Percentiles rank a stretch among this genome's conserved stretches.
These are phyloP conservation scores for Melanophora roralis DNA, from an alignment of 2,888 invertebrate species.

Conservation along the genomic window DNA sequence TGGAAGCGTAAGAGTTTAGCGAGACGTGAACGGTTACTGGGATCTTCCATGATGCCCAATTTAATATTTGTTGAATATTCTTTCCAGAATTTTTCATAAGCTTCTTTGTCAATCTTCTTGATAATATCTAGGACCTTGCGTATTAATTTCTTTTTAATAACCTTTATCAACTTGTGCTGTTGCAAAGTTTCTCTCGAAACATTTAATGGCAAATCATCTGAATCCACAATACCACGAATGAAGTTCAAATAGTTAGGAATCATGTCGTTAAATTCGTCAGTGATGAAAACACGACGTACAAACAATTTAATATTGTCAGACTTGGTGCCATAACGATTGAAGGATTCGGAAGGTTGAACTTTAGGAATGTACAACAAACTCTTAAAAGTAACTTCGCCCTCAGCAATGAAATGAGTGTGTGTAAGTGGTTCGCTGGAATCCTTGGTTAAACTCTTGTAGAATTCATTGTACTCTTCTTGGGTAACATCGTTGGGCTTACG, in stretches of 20 bases:
- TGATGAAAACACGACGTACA: constrained; percentile 98
- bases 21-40: constrained; percentile 95
- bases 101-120: constrained; percentile 93
- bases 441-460: constrained; percentile 97
- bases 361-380: constrained; percentile 95
- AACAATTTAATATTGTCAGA: constrained; percentile 97
- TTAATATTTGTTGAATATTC: constrained; percentile 99
- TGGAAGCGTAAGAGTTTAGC: constrained; percentile 96
- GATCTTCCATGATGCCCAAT: constrained; percentile 98
- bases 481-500: constrained; percentile 90
- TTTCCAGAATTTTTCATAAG: constrained; percentile 97
- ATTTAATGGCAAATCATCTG: constrained; percentile 98
- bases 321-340: constrained; percentile 96
- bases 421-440: constrained; percentile 89
- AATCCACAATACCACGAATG: constrained; percentile 97
- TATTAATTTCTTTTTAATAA: constrained; percentile 99
- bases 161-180: constrained; percentile 98
- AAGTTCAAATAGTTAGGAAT: constrained; percentile 98
- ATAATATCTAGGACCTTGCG: constrained; percentile 98
- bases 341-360: constrained; percentile 93
- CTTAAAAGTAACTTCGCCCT: constrained; percentile 99
- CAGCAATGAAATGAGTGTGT: constrained; percentile 95
- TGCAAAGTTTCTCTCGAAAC: constrained; percentile 98
- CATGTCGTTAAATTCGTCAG: constrained; percentile 99
- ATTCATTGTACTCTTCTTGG: constrained; percentile 94